Conservation (phyloP, 2,113 vertebrate genomes). For the Prolemur simus region DNA sequence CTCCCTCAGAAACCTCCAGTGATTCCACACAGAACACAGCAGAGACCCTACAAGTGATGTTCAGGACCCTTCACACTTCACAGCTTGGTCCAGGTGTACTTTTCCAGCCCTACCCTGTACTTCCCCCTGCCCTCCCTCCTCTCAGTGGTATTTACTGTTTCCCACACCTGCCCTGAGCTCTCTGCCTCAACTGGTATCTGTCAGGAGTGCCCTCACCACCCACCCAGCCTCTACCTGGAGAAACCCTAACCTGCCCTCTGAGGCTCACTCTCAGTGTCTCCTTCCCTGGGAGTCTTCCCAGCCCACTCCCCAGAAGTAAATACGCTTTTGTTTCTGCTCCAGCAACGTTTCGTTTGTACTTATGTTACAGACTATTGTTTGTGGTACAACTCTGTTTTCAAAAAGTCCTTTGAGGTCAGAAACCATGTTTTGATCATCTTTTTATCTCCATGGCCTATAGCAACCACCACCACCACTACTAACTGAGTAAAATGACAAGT, state of each 20-base stretch:
- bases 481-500: neutral
- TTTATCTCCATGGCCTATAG: neutral
- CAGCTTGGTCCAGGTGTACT: neutral
- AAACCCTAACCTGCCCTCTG: neutral
- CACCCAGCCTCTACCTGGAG: too few species aligned
- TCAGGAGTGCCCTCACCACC: neutral
- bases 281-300: neutral
- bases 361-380: neutral
- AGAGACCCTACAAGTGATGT: neutral
- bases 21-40: neutral
- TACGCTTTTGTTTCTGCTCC: neutral
- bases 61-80: neutral
- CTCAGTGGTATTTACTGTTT: neutral
- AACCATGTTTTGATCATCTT: neutral
- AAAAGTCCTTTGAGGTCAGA: neutral
- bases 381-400: neutral
- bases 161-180: neutral
- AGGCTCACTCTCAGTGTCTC: neutral
- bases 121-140: too few species aligned
- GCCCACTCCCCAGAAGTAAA: neutral
- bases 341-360: neutral
- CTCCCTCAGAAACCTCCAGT: neutral
- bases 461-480: rapidly evolving
- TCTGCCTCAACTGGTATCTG: neutral
- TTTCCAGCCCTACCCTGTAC: neutral